Evolutionary conservation across 2,888 invertebrate species (phyloP).

Genomic region (Entomobrya proxima): DNA sequence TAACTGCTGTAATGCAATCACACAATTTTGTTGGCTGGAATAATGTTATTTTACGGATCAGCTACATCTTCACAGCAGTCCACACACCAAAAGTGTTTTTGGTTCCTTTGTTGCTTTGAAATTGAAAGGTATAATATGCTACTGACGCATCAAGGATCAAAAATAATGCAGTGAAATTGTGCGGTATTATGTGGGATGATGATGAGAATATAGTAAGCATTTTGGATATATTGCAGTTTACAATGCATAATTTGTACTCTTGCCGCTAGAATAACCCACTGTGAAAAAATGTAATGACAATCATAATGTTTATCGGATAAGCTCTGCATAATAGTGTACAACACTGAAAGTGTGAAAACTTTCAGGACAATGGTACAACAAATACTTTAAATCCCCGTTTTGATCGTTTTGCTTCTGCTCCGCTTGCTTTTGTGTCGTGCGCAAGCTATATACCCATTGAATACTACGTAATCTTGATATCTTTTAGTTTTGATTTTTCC

Average conservation of each 20-base stretch:
- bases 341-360: slow-evolving; percentile 62
- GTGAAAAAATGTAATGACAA: neutral
- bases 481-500: neutral
- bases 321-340: neutral
- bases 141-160: slow-evolving; percentile 60
- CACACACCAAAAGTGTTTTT: neutral
- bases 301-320: slow-evolving; percentile 53
- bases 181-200: neutral
- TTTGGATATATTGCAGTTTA: neutral
- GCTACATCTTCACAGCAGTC: slow-evolving; percentile 25
- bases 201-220: too few relatives aligned
- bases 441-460: neutral
- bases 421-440: slow-evolving; percentile 54
- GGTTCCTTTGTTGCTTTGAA: slow-evolving; percentile 34
- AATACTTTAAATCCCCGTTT: slow-evolving; percentile 45
- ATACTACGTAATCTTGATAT: neutral
- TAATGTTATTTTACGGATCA: slow-evolving; percentile 58
- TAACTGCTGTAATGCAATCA: slow-evolving; percentile 13
- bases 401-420: slow-evolving; percentile 49
- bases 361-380: slow-evolving; percentile 34
- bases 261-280: neutral
- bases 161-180: slow-evolving; percentile 23
- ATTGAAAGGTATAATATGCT: slow-evolving; percentile 17
- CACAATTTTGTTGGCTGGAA: slow-evolving; percentile 31
- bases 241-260: neutral